A percentile compares a stretch with the other conserved stretches of the same genome.
Conservation (phyloP, 2,797 vertebrate genomes). For the Acridotheres tristis region DNA sequence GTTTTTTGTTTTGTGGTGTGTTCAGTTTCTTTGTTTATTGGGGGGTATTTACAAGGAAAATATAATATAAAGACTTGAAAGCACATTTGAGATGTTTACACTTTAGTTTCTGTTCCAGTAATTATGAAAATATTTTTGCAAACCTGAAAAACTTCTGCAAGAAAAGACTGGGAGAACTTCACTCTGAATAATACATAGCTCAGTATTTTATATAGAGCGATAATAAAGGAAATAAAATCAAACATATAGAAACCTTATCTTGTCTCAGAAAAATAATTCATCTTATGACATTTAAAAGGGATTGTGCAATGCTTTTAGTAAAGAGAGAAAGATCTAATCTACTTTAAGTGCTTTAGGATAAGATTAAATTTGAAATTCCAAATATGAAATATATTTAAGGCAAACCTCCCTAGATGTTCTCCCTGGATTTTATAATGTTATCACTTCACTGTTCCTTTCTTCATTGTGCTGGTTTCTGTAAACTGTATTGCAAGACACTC, state of each 20-base stretch:
- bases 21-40: neutral
- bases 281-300: neutral
- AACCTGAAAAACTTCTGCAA: neutral
- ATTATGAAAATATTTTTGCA: neutral
- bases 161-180: neutral
- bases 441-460: neutral
- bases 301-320: neutral
- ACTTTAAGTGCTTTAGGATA: neutral
- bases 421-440: neutral
- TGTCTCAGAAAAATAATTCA: neutral
- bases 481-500: neutral
- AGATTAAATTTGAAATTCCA: neutral
- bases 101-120: neutral
- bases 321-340: neutral
- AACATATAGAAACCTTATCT: neutral
- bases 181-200: neutral
- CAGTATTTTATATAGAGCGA: neutral
- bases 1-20: fast-evolving
- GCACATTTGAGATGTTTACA: neutral
- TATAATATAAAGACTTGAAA: neutral
- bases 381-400: neutral
- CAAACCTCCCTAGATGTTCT: neutral
- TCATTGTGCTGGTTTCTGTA: neutral
- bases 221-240: neutral
- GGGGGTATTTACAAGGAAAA: fast-evolving